phyloP scores from a whole-genome alignment of 1,140 invertebrate genomes.

The Oscheius sp. region DNA sequence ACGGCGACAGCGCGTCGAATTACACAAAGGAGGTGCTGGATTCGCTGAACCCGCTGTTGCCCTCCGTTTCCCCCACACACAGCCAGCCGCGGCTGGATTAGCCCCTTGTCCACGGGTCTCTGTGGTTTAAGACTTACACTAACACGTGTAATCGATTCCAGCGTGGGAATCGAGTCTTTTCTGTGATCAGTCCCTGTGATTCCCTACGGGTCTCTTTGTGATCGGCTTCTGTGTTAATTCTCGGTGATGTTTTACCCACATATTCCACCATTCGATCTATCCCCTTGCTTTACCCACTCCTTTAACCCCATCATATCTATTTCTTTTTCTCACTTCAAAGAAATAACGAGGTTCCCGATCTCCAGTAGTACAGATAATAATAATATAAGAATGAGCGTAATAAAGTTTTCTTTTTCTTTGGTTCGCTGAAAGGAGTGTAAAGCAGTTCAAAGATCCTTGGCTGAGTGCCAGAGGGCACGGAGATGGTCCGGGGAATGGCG shows the following conservation, averaged over 20 bases:
- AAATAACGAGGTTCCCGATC: constrained; percentile 3
- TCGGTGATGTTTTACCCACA: not conserved
- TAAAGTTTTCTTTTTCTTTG: not conserved
- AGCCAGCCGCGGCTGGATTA: not conserved
- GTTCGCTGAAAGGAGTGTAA: not conserved
- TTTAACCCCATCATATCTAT: not conserved
- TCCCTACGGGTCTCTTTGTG: not conserved
- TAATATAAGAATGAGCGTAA: no score
- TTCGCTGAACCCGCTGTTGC: not conserved
- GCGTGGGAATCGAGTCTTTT: no score
- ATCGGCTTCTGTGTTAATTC: not conserved
- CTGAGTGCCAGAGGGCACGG: constrained; percentile 35
- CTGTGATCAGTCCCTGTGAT: not conserved
- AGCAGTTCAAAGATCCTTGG: constrained; percentile 9
- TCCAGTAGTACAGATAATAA: not conserved
- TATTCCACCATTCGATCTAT: not conserved
- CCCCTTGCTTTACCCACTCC: not conserved
- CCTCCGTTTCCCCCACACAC: not conserved
- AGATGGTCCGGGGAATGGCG: constrained; percentile 47
- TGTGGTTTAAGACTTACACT: no score
- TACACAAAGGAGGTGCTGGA: constrained; percentile 2
- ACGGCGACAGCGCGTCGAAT: not conserved
- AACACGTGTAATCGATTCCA: no score
- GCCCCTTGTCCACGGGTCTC: no score
- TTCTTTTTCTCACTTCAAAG: no score